A percentile compares a stretch with the other conserved stretches of the same genome.
phyloP scores from a whole-genome alignment of 2,113 vertebrate species.

The Guaruba guarouba region DNA sequence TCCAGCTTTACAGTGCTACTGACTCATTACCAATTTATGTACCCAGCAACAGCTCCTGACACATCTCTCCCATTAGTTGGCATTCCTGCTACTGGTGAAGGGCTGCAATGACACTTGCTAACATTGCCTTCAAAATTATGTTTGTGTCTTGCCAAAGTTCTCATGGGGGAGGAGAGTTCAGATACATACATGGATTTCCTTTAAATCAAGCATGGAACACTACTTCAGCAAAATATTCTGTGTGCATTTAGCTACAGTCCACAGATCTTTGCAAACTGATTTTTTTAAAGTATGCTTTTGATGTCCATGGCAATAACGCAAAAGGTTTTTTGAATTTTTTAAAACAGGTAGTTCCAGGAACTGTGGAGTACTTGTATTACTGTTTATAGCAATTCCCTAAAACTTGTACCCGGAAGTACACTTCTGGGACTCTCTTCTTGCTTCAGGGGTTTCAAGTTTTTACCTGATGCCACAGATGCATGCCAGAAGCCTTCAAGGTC shows the following conservation, averaged over 20 bases:
- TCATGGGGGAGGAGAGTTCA: background rate
- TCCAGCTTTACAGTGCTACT: background rate
- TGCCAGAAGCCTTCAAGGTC: background rate
- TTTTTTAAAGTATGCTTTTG: background rate
- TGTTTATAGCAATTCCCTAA: background rate
- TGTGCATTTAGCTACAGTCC: background rate
- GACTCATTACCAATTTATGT: background rate
- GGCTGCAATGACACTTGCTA: background rate
- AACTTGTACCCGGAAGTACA: background rate
- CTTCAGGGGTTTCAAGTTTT: background rate
- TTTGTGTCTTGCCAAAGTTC: background rate
- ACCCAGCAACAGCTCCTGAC: background rate
- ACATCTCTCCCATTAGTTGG: background rate
- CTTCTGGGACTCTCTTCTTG: background rate
- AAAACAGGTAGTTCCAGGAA: background rate
- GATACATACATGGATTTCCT: background rate
- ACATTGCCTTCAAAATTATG: background rate
- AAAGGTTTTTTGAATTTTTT: background rate
- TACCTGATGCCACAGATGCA: fast-evolving
- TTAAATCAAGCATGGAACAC: background rate
- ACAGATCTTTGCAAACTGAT: background rate
- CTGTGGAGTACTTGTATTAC: background rate
- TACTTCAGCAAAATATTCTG: background rate
- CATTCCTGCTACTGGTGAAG: background rate
- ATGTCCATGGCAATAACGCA: background rate